Base-by-base conservation (phyloP, 2,888 invertebrate species). In the Hydraecia micacea region DNA sequence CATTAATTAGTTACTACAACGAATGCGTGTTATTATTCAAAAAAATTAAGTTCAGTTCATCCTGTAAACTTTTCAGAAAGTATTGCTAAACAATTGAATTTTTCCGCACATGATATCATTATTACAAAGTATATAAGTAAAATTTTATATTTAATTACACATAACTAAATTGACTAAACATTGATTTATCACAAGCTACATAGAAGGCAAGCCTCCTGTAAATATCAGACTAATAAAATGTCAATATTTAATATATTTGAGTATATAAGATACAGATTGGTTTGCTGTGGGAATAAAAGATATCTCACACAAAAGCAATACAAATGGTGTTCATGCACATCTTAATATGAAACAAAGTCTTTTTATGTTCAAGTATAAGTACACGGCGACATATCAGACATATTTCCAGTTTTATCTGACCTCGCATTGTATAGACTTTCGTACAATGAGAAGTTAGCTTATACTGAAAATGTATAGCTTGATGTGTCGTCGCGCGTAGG, bases 101-200 rank as follows among this genome's bases (percentile, higher is more conserved):
- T 79, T 87, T 75, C 87, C 76, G 42, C 79, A 79, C 77, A 80
- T 75, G 76, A 85, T 85, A 84, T 74, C 25, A 55, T 77, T 52
- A 70, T 60, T 71, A 69, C 13, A 77, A 65, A 65, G 15, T 73
- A n/a, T n/a, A n/a, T n/a, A 46, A 39, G n/a, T 76, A 87, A 55
- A 71, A 63, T 78, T 69, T 69, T 49, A 68, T 84, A 79, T 65
- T 75, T 79, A 75, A 75, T 73, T 79, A 81, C 80, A 84, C 60
- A 75, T 79, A 82, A 74, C 88, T 88, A 90, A 89, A 81, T 87
- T 90, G 85, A 86, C 90, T 90, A 89, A 55, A 89, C 90, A 89
- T 79, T 84, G 75, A 87, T 85, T 70, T 86, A 86, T 83, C 80
- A 88, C 83, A 86, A 85, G 81, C 85, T 89, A 88, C 89, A 67